These are phyloP conservation scores for Anguilla megastoma DNA, from an alignment of 2,797 vertebrate species.

Conservation along the genomic window DNA sequence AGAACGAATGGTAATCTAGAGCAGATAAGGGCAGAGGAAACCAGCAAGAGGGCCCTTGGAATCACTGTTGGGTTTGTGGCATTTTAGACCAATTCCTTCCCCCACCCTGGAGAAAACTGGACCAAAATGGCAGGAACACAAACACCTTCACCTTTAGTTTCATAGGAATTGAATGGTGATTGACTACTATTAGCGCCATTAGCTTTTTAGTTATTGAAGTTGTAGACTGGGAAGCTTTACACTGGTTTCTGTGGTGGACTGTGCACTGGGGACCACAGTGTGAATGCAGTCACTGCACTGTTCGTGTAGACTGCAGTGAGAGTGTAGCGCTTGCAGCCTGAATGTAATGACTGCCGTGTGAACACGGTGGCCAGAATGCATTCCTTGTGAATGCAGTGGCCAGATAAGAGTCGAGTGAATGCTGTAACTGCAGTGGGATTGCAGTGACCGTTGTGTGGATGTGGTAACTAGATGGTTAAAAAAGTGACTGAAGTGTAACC, in stretches of 20 bases:
- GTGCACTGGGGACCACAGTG: background rate
- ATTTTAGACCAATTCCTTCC: background rate
- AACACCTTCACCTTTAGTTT: background rate
- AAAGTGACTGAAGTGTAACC: background rate
- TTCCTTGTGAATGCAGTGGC: background rate
- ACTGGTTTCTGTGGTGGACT: background rate
- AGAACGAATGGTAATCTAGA: background rate
- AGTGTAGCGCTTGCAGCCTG: background rate
- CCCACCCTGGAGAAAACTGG: background rate
- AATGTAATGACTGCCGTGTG: background rate
- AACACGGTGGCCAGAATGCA: background rate
- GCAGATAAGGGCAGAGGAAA: background rate
- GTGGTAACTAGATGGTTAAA: background rate
- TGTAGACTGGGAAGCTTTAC: background rate
- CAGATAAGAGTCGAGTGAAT: background rate
- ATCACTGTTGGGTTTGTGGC: background rate
- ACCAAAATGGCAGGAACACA: background rate
- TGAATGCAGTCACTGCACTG: background rate
- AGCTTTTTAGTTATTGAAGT: background rate
- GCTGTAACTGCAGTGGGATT: background rate
- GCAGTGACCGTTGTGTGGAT: background rate
- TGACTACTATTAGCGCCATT: background rate
- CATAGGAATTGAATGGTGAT: background rate
- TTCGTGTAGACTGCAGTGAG: background rate
- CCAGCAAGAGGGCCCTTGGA: background rate